A percentile compares a stretch with the other conserved stretches of the same genome.
phyloP scores from a whole-genome alignment of 2,113 vertebrate genomes.

The Trichomycterus rosablanca region DNA sequence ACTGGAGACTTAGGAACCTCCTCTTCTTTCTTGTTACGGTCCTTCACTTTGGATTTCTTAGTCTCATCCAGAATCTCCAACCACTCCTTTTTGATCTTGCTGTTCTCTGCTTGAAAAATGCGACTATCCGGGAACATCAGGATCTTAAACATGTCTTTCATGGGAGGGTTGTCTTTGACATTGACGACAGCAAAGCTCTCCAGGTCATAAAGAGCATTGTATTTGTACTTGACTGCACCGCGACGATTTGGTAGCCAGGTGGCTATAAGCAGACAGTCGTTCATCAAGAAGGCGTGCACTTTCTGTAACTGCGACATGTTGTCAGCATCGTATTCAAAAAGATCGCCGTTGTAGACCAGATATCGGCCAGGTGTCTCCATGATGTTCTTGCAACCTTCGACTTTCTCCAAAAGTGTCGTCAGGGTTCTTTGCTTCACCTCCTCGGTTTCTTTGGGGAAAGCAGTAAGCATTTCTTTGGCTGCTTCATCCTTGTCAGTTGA shows the following conservation, averaged over 20 bases:
- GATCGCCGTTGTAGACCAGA: constrained; percentile 93
- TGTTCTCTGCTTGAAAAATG: constrained; percentile 97
- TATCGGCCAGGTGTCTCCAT: constrained; percentile 90
- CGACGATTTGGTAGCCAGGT: constrained; percentile 86
- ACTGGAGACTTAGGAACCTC: constrained; percentile 65
- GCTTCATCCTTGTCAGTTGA: constrained; percentile 75
- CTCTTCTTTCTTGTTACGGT: constrained; percentile 79
- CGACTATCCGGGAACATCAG: constrained; percentile 96
- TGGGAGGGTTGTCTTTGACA: constrained; percentile 95
- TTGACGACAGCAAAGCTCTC: constrained; percentile 92
- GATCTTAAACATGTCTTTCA: constrained; percentile 99
- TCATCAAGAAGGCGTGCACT: constrained; percentile 96
- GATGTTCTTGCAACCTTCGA: constrained; percentile 91
- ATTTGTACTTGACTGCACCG: constrained; percentile 82
- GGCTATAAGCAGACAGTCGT: constrained; percentile 90
- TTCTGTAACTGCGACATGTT: constrained; percentile 92
- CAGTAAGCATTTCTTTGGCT: constrained; percentile 76
- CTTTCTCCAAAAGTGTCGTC: constrained; percentile 93
- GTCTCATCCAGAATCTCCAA: constrained; percentile 92
- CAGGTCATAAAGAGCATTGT: constrained; percentile 85
- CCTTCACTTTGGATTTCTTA: constrained; percentile 84
- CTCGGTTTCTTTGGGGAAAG: constrained; percentile 80
- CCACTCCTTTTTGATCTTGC: constrained; percentile 98
- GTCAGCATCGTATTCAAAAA: constrained; percentile 90
- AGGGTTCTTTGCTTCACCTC: constrained; percentile 90